Conservation (phyloP, 2,113 vertebrate genomes). For the Peromyscus polionotus region DNA sequence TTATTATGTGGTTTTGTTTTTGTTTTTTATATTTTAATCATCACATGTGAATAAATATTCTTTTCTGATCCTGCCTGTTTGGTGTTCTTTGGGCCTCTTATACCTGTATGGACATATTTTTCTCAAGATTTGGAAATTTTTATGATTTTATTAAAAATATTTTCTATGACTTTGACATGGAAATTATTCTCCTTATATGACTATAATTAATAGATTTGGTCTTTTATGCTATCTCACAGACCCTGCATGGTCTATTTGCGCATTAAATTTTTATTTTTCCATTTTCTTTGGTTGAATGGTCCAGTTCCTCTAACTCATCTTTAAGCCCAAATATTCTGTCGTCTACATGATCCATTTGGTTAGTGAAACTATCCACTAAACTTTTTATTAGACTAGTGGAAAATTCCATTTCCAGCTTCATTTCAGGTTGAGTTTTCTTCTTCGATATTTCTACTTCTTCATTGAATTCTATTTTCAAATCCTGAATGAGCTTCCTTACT, state of each 20-base stretch:
- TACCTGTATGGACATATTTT: neutral
- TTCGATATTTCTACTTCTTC: neutral
- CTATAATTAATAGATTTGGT: neutral
- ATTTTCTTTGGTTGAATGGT: constrained; percentile 18
- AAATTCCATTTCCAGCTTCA: neutral
- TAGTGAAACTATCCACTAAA: neutral
- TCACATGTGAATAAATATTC: neutral
- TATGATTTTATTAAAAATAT: neutral
- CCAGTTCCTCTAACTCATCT: neutral
- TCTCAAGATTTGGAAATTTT: neutral
- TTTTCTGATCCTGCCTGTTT: neutral
- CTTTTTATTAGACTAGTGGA: neutral
- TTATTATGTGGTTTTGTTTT: neutral
- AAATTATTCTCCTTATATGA: neutral
- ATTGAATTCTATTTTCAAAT: neutral
- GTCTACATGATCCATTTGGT: neutral
- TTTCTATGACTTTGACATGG: neutral
- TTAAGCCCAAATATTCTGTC: neutral
- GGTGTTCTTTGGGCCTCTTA: neutral
- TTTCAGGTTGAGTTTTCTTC: neutral
- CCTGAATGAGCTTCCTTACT: neutral
- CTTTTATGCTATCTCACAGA: neutral
- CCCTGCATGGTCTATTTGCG: neutral
- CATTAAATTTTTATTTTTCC: constrained; percentile 16
- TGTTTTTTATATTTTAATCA: neutral